Conservation (phyloP, 2,797 vertebrate genomes). For the Eulemur coronatus region DNA sequence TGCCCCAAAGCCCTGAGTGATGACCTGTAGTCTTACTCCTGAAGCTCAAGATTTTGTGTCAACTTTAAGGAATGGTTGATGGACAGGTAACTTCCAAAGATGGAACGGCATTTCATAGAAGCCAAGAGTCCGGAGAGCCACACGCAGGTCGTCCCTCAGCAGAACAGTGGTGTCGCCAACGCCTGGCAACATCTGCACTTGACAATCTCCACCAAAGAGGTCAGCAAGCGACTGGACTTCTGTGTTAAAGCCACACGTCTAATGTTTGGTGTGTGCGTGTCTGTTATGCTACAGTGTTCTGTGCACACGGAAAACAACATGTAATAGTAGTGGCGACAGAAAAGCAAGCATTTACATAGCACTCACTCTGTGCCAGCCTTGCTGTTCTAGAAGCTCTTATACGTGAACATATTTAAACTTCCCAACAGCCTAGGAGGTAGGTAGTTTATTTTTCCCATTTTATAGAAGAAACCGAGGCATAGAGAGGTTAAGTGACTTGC, state of each 20-base stretch:
- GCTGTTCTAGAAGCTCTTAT: not conserved
- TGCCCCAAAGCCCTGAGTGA: not conserved
- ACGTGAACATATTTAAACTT: not conserved
- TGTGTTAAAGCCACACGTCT: not conserved
- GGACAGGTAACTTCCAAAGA: not conserved
- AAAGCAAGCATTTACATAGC: not conserved
- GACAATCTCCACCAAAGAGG: not conserved
- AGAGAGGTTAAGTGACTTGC: not conserved
- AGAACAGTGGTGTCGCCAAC: fast-evolving
- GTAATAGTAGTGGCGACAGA: not conserved
- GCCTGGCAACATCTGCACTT: fast-evolving
- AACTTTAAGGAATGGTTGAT: not conserved
- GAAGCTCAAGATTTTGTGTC: not conserved
- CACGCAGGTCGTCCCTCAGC: fast-evolving
- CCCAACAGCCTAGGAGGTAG: not conserved
- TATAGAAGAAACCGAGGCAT: not conserved
- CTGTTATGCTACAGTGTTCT: not conserved
- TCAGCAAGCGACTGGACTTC: not conserved
- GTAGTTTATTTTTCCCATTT: not conserved
- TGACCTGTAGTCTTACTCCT: not conserved
- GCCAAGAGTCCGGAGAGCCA: not conserved
- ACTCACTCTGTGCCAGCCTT: not conserved
- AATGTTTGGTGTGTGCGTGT: not conserved
- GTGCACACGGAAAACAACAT: fast-evolving
- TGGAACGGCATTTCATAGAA: not conserved